phyloP scores from a whole-genome alignment of 2,113 vertebrate genomes.

The Oenanthe melanoleuca region DNA sequence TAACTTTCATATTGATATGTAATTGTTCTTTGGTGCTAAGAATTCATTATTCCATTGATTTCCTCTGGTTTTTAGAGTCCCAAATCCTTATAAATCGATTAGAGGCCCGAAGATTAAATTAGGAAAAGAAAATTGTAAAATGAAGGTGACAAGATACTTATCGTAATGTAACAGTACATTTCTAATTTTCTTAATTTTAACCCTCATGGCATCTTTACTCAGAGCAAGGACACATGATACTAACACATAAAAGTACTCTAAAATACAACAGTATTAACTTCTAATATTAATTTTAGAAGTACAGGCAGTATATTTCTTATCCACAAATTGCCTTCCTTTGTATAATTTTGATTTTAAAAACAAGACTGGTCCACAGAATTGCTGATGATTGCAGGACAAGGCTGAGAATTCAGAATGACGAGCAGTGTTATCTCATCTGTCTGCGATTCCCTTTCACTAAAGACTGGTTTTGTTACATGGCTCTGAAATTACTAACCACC shows the following conservation, averaged over 20 bases:
- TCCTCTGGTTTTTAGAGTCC: not conserved
- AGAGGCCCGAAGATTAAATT: not conserved
- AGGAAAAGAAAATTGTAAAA: not conserved
- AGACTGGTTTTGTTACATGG: not conserved
- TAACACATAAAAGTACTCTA: not conserved
- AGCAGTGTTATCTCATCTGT: not conserved
- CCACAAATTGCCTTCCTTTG: not conserved
- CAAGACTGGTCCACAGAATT: not conserved
- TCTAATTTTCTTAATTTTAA: not conserved
- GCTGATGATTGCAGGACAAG: not conserved
- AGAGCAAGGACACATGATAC: not conserved
- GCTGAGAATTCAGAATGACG: not conserved
- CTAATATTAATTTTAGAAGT: not conserved
- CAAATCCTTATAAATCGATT: not conserved
- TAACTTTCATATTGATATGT: not conserved
- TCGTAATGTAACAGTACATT: not conserved
- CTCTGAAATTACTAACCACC: not conserved
- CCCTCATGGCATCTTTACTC: not conserved
- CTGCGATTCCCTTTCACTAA: not conserved
- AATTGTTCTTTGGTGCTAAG: not conserved
- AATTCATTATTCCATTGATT: not conserved
- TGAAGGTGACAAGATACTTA: not conserved
- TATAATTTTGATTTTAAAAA: not conserved
- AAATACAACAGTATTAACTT: not conserved
- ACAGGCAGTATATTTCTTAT: not conserved